Evolutionary conservation across 2,797 vertebrate genomes (phyloP).

Genomic region (Melanotaenia pygmaea): DNA sequence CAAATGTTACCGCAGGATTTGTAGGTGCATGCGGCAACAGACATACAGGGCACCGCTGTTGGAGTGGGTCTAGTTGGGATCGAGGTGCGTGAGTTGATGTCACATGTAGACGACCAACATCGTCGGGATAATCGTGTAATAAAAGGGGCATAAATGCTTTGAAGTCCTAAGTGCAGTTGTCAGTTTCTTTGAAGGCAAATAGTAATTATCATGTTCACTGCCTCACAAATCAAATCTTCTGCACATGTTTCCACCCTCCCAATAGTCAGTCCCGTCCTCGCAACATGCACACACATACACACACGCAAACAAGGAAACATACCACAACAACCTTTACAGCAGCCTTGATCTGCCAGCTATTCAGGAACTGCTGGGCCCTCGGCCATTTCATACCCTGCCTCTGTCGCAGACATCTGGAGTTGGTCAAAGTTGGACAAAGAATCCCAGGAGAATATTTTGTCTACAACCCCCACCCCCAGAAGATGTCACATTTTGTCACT

Average conservation of each 20-base stretch:
- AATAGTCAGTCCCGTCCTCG: conserved; percentile 41
- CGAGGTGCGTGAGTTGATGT: conserved; percentile 64
- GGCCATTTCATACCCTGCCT: conserved; percentile 53
- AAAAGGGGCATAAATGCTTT: conserved; percentile 81
- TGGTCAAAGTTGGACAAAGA: conserved; percentile 52
- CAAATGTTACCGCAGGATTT: background rate
- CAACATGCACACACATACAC: conserved; percentile 11
- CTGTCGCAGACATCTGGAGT: conserved; percentile 77
- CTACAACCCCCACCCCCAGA: conserved; percentile 26
- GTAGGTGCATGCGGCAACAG: background rate
- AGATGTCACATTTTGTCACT: conserved; percentile 48
- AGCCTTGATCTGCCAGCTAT: conserved; percentile 62
- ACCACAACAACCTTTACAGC: conserved; percentile 60
- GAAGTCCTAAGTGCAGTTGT: conserved; percentile 81
- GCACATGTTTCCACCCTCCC: conserved; percentile 75
- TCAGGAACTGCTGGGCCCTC: conserved; percentile 55
- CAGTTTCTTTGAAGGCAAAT: conserved; percentile 82
- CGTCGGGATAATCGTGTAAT: conserved; percentile 79
- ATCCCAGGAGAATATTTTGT: conserved; percentile 60
- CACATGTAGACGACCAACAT: conserved; percentile 63
- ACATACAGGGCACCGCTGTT: background rate
- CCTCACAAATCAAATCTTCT: conserved; percentile 82
- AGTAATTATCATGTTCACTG: conserved; percentile 83
- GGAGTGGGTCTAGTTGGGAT: conserved; percentile 19
- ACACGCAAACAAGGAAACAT: conserved; percentile 26